phyloP scores from a whole-genome alignment of 2,113 vertebrate species.

The Ammodytes dubius region DNA sequence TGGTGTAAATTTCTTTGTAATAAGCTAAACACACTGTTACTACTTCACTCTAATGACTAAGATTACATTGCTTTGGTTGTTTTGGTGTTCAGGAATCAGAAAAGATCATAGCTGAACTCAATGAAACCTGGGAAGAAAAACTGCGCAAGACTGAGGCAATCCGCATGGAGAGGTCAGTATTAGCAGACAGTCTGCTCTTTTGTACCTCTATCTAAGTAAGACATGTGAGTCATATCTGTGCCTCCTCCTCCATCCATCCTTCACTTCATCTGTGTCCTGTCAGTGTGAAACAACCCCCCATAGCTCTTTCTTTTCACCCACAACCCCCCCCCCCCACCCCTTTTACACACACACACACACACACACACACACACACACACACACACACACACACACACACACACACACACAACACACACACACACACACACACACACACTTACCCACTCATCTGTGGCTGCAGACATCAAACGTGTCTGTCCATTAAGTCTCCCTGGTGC shows the following conservation, averaged over 20 bases:
- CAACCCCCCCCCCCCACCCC: neutral
- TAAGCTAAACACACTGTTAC: neutral
- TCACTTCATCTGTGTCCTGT: slow-evolving; percentile 27
- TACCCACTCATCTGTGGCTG: slow-evolving; percentile 51
- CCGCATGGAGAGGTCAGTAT: slow-evolving; percentile 95
- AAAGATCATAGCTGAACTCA: slow-evolving; percentile 99
- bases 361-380: slow-evolving; percentile 31
- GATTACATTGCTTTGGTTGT: neutral
- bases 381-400: slow-evolving; percentile 30
- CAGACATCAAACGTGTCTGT: slow-evolving; percentile 35
- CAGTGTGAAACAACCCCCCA: neutral
- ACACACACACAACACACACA: slow-evolving; percentile 61
- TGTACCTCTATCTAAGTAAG: slow-evolving; percentile 9
- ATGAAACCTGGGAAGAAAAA: slow-evolving; percentile 92
- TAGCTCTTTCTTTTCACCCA: slow-evolving; percentile 20
- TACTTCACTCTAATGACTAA: neutral
- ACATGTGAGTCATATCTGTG: neutral
- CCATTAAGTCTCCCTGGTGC: slow-evolving; percentile 27
- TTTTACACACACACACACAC: slow-evolving; percentile 32
- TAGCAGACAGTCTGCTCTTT: neutral
- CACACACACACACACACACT: slow-evolving; percentile 27
- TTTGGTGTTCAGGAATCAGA: slow-evolving; percentile 91
- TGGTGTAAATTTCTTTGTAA: neutral
- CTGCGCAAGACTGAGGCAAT: slow-evolving; percentile 98
- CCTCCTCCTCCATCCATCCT: slow-evolving; percentile 8